Base-by-base conservation (phyloP, 2,888 invertebrate species). In the Hirtodrosophila trivittata region DNA sequence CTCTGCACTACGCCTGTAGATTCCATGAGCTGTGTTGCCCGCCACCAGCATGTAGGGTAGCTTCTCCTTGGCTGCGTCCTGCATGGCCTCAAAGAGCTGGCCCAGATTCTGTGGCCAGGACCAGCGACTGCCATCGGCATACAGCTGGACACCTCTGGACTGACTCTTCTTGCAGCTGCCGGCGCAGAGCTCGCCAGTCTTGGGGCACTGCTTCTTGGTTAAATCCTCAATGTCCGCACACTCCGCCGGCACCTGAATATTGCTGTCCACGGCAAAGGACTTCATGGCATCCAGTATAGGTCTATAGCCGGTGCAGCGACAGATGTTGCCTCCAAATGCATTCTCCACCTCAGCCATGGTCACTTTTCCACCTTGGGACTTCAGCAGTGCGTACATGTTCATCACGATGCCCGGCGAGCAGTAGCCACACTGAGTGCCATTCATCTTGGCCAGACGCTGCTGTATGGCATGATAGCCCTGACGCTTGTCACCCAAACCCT, bases 201-300 rank as follows among this genome's bases (percentile, higher is more conserved):
- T 91, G 9, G 90, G 89, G 38, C 92, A 92, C 1, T 66, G 73
- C 62, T 92, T 91, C 0, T 91, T 89, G 3, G 90, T 89, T 9
- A 90, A 60, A 64, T 90, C 90, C 54, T 90, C 90, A 46, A 90
- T 90, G 47, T 90, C 94, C 0, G 89, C 86, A 28, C 94, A 90
- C 78, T 92, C 90, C 0, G 89, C 37, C 0, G 86, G 87, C 13
- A 89, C 69, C 14, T 89, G 81, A 43, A 92, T 90, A 5, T 92
- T 91, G 3, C 93, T 92, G 75, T 94, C 94, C 0, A 88, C 90
- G 0, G 95, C 94, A 71, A 95, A 94, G 1, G 94, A 93, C 89
- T 96, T 96, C 89, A 96, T 95, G 1, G 95, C 94, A 84, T 96
- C 95, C 42, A 95, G 91, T 62, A 96, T 96, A 0, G 95, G 93